phyloP scores from a whole-genome alignment of 2,797 vertebrate species.

The Hipposideros larvatus region DNA sequence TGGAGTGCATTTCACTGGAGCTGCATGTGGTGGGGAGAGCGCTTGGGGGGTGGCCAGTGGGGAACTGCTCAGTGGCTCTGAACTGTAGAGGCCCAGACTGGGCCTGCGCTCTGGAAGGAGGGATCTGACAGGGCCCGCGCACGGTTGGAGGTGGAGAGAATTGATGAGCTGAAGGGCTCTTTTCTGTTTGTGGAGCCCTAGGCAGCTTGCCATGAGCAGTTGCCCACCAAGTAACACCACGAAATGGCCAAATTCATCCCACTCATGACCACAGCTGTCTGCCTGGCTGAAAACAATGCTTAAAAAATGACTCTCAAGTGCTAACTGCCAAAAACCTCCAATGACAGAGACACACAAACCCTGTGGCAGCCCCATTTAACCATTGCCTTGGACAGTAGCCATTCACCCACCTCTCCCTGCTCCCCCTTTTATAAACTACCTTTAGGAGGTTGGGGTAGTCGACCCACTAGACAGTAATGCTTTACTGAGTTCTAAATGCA shows the following conservation, averaged over 20 bases:
- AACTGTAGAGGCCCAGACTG: fast-evolving
- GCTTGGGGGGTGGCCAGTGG: background rate
- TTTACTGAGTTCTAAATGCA: background rate
- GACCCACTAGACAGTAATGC: too few species aligned
- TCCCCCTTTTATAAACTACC: background rate
- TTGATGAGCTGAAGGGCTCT: background rate
- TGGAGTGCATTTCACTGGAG: too few species aligned
- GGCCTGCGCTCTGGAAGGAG: background rate
- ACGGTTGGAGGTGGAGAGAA: background rate
- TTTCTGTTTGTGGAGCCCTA: background rate
- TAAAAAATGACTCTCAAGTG: background rate
- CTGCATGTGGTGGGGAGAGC: background rate
- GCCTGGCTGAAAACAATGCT: background rate
- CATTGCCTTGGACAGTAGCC: background rate
- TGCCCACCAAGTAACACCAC: background rate
- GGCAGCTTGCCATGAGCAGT: background rate
- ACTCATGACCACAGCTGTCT: background rate
- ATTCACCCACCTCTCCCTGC: too few species aligned
- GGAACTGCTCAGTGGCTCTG: background rate
- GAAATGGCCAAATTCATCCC: background rate
- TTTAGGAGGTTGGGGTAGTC: background rate
- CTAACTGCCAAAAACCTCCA: background rate
- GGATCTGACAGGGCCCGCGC: background rate
- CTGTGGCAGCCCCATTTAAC: background rate
- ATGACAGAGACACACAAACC: background rate